Conservation (phyloP, 2,797 vertebrate species). For the Rhodeus uyekii region DNA sequence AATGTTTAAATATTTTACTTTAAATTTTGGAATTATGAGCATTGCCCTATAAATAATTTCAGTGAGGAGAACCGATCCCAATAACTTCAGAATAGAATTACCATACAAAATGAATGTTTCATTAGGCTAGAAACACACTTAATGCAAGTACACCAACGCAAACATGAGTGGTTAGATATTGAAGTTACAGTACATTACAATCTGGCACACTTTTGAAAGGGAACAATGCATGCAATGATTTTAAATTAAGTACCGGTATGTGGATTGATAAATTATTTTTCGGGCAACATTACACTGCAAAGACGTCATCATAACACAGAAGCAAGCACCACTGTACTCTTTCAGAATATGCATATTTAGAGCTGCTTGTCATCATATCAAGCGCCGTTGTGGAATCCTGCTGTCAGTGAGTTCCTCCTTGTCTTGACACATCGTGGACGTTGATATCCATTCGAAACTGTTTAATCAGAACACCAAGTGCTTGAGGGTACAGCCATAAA, state of each 20-base stretch:
- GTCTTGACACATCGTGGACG: slow-evolving; percentile 12
- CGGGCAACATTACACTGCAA: not conserved
- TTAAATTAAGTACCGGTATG: not conserved
- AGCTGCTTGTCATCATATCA: slow-evolving; percentile 22
- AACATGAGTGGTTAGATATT: not conserved
- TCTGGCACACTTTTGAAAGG: not conserved
- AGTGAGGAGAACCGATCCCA: not conserved
- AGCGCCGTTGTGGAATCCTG: not conserved
- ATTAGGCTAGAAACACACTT: not conserved
- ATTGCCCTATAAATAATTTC: no score
- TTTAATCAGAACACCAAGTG: slow-evolving; percentile 40
- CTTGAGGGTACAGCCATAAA: slow-evolving; percentile 48
- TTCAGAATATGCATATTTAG: slow-evolving; percentile 10
- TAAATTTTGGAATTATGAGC: no score
- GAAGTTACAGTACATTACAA: not conserved
- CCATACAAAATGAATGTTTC: not conserved
- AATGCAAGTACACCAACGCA: not conserved
- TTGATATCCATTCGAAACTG: slow-evolving; percentile 18
- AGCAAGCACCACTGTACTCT: not conserved
- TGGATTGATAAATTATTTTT: not conserved
- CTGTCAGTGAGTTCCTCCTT: slow-evolving; percentile 5
- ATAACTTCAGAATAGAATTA: not conserved
- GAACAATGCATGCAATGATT: not conserved
- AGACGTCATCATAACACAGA: not conserved
- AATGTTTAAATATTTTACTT: no score